Base-by-base conservation (phyloP, 2,888 invertebrate genomes). In the Idaea dimidiata region DNA sequence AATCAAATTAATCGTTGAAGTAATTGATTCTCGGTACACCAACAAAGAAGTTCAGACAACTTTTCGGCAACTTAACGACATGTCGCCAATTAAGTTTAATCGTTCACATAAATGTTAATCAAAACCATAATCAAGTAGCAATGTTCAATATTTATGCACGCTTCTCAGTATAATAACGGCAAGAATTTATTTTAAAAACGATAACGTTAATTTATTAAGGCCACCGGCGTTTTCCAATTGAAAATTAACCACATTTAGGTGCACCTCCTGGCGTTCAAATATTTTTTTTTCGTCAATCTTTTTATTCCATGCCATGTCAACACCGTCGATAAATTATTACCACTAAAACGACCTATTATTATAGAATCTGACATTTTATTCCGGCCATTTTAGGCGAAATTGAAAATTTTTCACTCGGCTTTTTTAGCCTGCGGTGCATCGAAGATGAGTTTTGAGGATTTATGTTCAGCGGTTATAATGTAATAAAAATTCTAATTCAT, bases 211-310 rank as follows among this genome's bases (percentile, higher is more conserved):
- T 88, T 86, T 86, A 86, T 84, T 82, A 84, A 82, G 86, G 83
- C 90, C 89, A 91, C 89, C 89, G 80, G 85, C 83, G 86, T 82
- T 82, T 81, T 78, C 76, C 86, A 86, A 92, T 91, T 91, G 89
- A 91, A 91, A 90, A 90, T 91, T 90, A 89, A 88, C 89, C 88
- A 87, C 85, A 81, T 86, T 87, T 84, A 83, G 84, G 83, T 83
- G 86, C 88, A 81, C 87, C 89, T 87, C 85, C 83, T 84, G 87
- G 85, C 83, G 87, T 76, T 84, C 79, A 75, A 73, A 77, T 74
- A 75, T 81, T 83, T 83, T 83, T 24, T 83, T 80, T 74, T 68
- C 76, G 31, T 58, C 71, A 73, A 75, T 80, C 74, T 81, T 86
- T 87, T 86, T 83, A 79, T 73, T 76, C 82, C 89, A 77, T 87